Evolutionary conservation across 2,113 vertebrate genomes (phyloP), one percentile per base, ranked within the genome.

Genomic region (Poecilia latipinna): DNA sequence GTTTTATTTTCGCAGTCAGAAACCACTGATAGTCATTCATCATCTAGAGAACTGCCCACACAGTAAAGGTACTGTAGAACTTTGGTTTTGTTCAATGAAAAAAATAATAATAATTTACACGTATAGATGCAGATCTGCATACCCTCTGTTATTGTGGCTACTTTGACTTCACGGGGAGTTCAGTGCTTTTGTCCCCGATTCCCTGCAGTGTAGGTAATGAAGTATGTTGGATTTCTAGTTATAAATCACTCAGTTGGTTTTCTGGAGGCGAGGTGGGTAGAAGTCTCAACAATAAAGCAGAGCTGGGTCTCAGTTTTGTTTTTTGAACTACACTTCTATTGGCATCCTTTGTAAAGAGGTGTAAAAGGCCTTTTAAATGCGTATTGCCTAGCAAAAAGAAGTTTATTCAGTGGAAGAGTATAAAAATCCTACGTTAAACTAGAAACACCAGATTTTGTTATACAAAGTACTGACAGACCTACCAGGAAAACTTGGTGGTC

Each of bases 1-100:
- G 29, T 85, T 82, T 80, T 71, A 24, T 13, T 82, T 70, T 51
- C 69, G 48, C 85, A 98, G 96, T 84, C 92, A 95, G 63, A 97
- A 96, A 82, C 96, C 97, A 4, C 61, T 97, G 88, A 98, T 98
- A 93, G 82, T 94, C 77, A 97, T 97, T 91, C 96, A 96, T 90
- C 96, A 97, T 84, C 84, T 92, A 78, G 94, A 95, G 2, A 88
- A 95, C 0, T 97, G 96, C 80, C 94, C 93, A n/a, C 90, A 95
- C 73, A 93, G 95, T 86, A 90, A 96, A 97, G 96, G 96, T 97
- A 95, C 93, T 19, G 72, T 65, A 57, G 37, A 11, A 37, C n/a
- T 73, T 61, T 68, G 44, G 1, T 75, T 62, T 60, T 28, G 5
- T 64, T 64, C 37, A 28, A 72, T 22, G 32, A 65, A 63, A 42